Conservation (phyloP, 2,888 invertebrate species). For the Phorcus lineatus region DNA sequence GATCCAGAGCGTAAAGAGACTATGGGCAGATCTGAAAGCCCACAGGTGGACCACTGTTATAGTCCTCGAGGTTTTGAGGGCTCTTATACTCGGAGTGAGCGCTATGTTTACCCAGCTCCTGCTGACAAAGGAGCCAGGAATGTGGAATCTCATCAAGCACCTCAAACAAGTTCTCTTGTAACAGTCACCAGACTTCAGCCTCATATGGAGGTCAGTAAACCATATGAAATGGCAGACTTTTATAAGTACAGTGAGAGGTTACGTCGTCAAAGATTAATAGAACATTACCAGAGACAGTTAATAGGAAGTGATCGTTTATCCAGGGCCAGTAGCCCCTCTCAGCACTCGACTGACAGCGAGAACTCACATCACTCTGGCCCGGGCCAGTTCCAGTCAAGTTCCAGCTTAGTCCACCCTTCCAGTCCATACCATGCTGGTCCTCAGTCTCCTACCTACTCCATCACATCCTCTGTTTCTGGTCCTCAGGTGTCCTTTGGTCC, state of each 20-base stretch:
- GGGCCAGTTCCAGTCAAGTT: constrained; percentile 31
- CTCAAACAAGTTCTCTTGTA: constrained; percentile 59
- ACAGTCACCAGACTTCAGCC: constrained; percentile 65
- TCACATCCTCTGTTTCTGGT: neutral
- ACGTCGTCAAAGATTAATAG: constrained; percentile 80
- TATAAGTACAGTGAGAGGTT: constrained; percentile 98
- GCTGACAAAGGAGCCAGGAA: constrained; percentile 27
- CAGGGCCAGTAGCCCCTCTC: constrained; percentile 59
- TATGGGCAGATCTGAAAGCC: constrained; percentile 31
- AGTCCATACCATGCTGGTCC: constrained; percentile 32
- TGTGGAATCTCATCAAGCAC: constrained; percentile 15
- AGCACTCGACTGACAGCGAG: constrained; percentile 64
- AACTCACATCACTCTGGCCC: constrained; percentile 50
- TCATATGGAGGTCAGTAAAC: constrained; percentile 89
- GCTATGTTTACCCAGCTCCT: constrained; percentile 27
- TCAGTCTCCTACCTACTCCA: constrained; percentile 24
- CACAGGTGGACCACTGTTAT: constrained; percentile 55
- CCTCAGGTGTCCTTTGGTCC: constrained; percentile 12
- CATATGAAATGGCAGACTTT: constrained; percentile 98
- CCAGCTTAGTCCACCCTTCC: constrained; percentile 22
- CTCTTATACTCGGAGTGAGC: constrained; percentile 26
- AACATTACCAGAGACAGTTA: constrained; percentile 66
- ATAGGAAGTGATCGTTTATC: constrained; percentile 53
- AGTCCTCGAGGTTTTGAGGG: constrained; percentile 64
- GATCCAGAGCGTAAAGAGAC: constrained; percentile 36